Evolutionary conservation across 2,797 vertebrate species (phyloP).

Genomic region (Pyrrhura leucotis): DNA sequence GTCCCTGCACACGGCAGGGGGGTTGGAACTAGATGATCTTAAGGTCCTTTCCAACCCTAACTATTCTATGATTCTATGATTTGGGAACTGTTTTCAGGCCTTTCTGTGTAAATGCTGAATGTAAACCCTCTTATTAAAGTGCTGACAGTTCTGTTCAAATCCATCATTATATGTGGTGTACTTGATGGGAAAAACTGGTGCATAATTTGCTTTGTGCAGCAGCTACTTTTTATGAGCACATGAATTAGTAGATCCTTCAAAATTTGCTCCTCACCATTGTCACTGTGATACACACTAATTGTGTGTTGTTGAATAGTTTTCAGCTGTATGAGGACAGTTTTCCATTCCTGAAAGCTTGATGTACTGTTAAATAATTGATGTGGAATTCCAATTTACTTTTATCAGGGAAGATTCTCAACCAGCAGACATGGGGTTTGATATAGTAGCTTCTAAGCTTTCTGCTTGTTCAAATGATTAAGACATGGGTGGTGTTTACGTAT

Average conservation of each 20-base stretch:
- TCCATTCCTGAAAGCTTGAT: background rate
- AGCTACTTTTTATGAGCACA: background rate
- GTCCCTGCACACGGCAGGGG: too few species aligned
- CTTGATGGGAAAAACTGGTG: background rate
- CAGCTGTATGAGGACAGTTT: background rate
- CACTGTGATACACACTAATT: background rate
- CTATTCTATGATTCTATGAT: background rate
- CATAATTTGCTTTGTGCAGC: background rate
- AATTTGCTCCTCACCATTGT: background rate
- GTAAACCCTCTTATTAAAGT: background rate
- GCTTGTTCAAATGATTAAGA: background rate
- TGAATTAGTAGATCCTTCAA: background rate
- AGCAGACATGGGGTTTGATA: background rate
- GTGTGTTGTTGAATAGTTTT: background rate
- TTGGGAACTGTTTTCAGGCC: background rate
- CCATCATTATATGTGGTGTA: background rate
- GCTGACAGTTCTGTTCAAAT: background rate
- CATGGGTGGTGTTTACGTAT: background rate
- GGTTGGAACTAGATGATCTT: too few species aligned
- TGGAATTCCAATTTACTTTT: background rate
- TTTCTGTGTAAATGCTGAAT: background rate
- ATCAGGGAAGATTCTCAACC: background rate
- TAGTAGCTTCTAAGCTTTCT: background rate
- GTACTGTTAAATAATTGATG: background rate
- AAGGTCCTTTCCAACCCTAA: too few species aligned